phyloP scores from a whole-genome alignment of 2,113 vertebrate genomes.

The Thomomys bottae region DNA sequence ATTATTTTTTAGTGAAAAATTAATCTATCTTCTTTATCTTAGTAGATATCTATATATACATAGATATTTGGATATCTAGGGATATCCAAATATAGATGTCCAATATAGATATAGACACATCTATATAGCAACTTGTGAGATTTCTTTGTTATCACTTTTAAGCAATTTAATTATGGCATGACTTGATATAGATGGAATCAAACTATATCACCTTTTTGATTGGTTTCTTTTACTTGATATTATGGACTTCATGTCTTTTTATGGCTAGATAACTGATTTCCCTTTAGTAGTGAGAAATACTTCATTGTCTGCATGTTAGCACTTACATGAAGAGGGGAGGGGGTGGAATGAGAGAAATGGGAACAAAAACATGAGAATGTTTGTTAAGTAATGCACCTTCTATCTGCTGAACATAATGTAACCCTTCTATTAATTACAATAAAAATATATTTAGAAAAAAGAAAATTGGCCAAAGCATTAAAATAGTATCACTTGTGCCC shows the following conservation, averaged over 20 bases:
- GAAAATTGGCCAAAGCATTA: conserved; percentile 99
- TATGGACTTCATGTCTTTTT: background rate
- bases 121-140: background rate
- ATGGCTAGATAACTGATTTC: background rate
- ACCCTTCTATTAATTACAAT: too few species aligned
- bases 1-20: background rate
- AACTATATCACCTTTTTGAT: background rate
- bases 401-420: too few species aligned
- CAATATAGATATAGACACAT: too few species aligned
- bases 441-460: too few species aligned
- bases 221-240: background rate
- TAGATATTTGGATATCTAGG: too few species aligned
- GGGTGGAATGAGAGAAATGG: too few species aligned
- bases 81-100: too few species aligned
- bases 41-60: background rate
- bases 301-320: background rate
- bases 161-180: background rate
- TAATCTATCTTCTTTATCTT: background rate
- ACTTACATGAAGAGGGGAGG: too few species aligned
- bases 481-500: conserved; percentile 96
- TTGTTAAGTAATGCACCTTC: too few species aligned
- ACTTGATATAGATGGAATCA: background rate
- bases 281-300: background rate
- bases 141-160: background rate
- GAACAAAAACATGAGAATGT: too few species aligned